Evolutionary conservation across 2,888 invertebrate species (phyloP), one percentile per base, ranked within the genome.

Genomic region (Drosophila greeni): DNA sequence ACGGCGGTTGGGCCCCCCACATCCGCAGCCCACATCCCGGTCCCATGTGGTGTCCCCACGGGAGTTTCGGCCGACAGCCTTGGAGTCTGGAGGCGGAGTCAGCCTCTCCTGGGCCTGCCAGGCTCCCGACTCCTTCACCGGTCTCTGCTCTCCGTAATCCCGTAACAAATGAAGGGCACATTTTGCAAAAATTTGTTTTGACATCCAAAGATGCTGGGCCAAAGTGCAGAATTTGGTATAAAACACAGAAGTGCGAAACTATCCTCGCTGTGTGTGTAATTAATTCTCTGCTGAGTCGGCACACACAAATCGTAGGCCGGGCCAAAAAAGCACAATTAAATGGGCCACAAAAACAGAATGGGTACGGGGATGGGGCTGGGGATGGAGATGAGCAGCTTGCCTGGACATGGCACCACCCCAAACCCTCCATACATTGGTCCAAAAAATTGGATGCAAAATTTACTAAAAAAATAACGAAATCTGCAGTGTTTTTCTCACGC

Each of bases 91-190:
- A 16, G 42, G 24, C 42, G 24, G 24, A 24, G 24, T 42, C 24
- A n/a, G n/a, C n/a, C n/a, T 24, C n/a, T 24, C 33, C 11, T 11
- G 62, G 39, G 24, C 16, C 12, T 23, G 33, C 37, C 14, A 16
- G 34, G 26, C 18, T 49, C 62, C 75, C 69, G 7, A 1, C 18
- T 39, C 14, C 14, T 12, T 14, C 16, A 24, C 39, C 14, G 26
- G 37, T 23, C 23, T 51, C 42, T 12, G 26, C 33, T 20, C 20
- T 48, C 66, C 75, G 73, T 80, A 85, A 86, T 81, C 83, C 75
- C 76, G 76, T 85, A 84, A 86, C 85, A 82, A 81, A 86, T 86
- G 86, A 75, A 81, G 73, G 81, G 67, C 74, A 71, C 82, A 85
- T 83, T 83, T 83, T 82, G 75, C 68, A 55, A 85, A 77, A 80